These are phyloP conservation scores for Megastigmus dorsalis DNA, from an alignment of 2,888 invertebrate genomes.

Conservation along the genomic window DNA sequence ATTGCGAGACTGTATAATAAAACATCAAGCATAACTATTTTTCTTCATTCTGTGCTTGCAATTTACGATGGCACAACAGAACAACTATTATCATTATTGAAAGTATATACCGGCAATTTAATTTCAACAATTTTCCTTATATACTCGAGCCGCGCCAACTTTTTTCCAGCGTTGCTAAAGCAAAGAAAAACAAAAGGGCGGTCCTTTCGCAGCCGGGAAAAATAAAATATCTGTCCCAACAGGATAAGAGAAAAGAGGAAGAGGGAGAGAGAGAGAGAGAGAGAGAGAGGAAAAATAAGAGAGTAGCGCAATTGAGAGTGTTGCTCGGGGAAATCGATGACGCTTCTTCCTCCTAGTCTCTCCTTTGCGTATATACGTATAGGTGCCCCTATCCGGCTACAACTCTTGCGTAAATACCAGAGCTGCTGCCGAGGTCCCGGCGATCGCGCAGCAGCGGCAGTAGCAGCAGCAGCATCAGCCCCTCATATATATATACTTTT, in stretches of 20 bases:
- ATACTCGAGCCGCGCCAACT: too few relatives aligned
- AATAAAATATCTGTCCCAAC: slow-evolving; percentile 20
- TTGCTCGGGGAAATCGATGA: slow-evolving; percentile 31
- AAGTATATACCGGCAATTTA: too few relatives aligned
- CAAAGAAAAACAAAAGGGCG: background rate
- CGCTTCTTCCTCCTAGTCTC: background rate
- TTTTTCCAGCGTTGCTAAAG: background rate
- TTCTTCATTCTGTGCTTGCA: too few relatives aligned
- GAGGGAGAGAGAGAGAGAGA: too few relatives aligned
- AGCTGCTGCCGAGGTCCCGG: slow-evolving; percentile 3
- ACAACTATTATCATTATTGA: too few relatives aligned
- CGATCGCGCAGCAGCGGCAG: slow-evolving; percentile 1
- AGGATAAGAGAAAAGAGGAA: slow-evolving; percentile 23
- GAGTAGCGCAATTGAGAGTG: slow-evolving; percentile 22
- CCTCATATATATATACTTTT: slow-evolving; percentile 20
- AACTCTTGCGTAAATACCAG: slow-evolving; percentile 37
- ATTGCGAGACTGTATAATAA: too few relatives aligned
- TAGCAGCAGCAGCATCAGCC: too few relatives aligned
- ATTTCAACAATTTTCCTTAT: too few relatives aligned
- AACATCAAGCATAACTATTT: too few relatives aligned
- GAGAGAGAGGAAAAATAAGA: too few relatives aligned
- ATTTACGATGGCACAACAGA: too few relatives aligned
- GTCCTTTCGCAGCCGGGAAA: too few relatives aligned
- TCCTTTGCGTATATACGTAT: background rate
- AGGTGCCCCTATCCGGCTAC: slow-evolving; percentile 21